Conservation (phyloP, 1,140 invertebrate genomes). For the Drosophila lini region DNA sequence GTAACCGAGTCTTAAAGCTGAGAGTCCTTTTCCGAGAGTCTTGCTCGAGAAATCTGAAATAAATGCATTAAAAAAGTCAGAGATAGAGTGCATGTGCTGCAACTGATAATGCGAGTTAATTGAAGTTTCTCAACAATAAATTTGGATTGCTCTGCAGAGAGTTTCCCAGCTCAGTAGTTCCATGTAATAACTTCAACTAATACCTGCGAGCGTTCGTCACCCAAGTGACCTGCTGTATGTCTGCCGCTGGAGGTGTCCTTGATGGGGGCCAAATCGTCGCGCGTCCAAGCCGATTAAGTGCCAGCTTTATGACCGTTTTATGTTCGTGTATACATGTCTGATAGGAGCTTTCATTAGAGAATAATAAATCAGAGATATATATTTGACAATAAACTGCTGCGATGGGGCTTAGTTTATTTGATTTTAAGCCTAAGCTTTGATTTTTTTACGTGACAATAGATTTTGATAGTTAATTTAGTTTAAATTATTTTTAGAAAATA, state of each 20-base stretch:
- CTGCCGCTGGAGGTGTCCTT: constrained; percentile 1
- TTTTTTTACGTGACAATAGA: too few species aligned
- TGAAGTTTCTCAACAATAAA: background rate
- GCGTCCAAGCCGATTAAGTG: constrained; percentile 18
- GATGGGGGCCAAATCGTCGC: constrained; percentile 8
- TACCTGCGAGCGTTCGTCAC: constrained; percentile 8
- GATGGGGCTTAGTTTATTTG: background rate
- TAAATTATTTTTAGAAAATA: background rate
- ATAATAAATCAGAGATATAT: constrained; percentile 61
- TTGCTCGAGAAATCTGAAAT: background rate
- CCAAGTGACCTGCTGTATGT: constrained; percentile 6
- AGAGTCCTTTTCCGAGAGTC: background rate
- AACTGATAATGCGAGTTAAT: constrained; percentile 19
- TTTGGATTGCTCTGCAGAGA: constrained; percentile 3
- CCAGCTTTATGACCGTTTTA: constrained; percentile 63
- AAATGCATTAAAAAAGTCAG: constrained; percentile 8
- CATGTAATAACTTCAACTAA: constrained; percentile 11
- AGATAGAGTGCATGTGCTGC: constrained; percentile 2
- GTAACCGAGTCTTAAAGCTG: constrained; percentile 19
- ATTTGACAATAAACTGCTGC: background rate
- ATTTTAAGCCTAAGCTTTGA: too few species aligned
- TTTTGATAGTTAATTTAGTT: too few species aligned
- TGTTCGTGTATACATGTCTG: constrained; percentile 5
- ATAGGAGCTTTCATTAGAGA: constrained; percentile 50
- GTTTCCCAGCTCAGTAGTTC: background rate